Conservation (phyloP, 1,140 invertebrate species). For the Argopecten irradians region DNA sequence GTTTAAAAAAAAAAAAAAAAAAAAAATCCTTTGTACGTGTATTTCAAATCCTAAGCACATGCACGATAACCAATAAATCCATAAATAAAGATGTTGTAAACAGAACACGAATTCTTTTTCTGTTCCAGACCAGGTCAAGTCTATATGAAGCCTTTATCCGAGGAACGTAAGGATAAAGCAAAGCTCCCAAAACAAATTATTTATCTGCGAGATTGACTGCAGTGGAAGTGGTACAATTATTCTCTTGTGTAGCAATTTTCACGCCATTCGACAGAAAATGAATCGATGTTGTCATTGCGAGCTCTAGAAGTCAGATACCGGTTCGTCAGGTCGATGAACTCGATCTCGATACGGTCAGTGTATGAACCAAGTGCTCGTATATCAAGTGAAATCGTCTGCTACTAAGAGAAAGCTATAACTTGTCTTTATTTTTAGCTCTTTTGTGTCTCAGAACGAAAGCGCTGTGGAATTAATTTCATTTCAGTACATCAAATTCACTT, state of each 20-base stretch:
- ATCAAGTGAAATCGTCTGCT: not conserved
- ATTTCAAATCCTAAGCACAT: not conserved
- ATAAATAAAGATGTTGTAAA: not conserved
- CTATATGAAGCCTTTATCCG: not conserved
- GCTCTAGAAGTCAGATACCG: not conserved
- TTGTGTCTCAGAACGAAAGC: too few species aligned
- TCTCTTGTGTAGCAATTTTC: slow-evolving; percentile 17
- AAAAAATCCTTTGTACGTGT: too few species aligned
- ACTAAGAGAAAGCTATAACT: not conserved
- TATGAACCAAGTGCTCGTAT: not conserved
- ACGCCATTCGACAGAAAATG: not conserved
- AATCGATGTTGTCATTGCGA: not conserved
- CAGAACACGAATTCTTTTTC: not conserved
- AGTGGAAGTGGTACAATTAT: not conserved
- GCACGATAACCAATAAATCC: not conserved
- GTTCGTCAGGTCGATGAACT: not conserved
- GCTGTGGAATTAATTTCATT: too few species aligned
- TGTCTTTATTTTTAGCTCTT: too few species aligned
- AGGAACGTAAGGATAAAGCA: not conserved
- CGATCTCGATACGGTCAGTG: not conserved
- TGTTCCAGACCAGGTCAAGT: not conserved
- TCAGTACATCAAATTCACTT: too few species aligned
- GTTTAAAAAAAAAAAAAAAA: too few species aligned
- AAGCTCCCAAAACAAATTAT: not conserved
- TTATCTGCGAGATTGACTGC: not conserved